These are phyloP conservation scores for Drosophila persimilis DNA, from an alignment of 1,140 invertebrate species.

Conservation along the genomic window DNA sequence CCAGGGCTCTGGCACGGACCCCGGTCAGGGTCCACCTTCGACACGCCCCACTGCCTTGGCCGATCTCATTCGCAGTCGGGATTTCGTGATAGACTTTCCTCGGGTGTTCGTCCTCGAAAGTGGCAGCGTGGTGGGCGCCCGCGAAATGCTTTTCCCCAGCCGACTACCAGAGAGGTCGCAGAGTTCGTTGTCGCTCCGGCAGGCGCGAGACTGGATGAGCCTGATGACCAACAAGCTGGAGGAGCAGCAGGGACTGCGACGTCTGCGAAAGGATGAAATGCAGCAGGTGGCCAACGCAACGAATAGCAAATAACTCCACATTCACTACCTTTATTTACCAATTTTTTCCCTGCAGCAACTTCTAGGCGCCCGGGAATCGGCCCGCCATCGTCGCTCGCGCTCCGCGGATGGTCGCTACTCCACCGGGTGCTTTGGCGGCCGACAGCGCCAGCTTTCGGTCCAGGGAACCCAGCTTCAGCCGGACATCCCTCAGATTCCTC, in stretches of 20 bases:
- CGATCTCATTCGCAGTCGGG: slow-evolving; percentile 72
- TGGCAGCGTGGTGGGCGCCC: slow-evolving; percentile 61
- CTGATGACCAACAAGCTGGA: slow-evolving; percentile 76
- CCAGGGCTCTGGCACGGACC: slow-evolving; percentile 1
- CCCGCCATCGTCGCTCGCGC: slow-evolving; percentile 67
- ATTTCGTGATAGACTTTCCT: slow-evolving; percentile 80
- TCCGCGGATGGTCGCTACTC: slow-evolving; percentile 77
- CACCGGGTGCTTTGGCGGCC: slow-evolving; percentile 64
- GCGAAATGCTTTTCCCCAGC: slow-evolving; percentile 61
- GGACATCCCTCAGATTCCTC: slow-evolving; percentile 23
- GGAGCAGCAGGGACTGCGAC: slow-evolving; percentile 71
- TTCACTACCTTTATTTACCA: background rate
- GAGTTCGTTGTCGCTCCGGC: slow-evolving; percentile 70
- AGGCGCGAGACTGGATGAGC: slow-evolving; percentile 76
- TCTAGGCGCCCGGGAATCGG: slow-evolving; percentile 62
- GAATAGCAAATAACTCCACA: background rate
- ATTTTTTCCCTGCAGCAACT: slow-evolving; percentile 48
- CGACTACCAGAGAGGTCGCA: slow-evolving; percentile 74
- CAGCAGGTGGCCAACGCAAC: slow-evolving; percentile 53
- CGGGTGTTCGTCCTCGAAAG: slow-evolving; percentile 72
- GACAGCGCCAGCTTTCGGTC: slow-evolving; percentile 44
- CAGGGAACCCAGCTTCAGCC: slow-evolving; percentile 9
- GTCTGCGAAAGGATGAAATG: slow-evolving; percentile 72
- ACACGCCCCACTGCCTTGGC: slow-evolving; percentile 38
- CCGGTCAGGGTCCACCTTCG: background rate